A percentile compares a stretch with the other conserved stretches of the same genome.
These are phyloP conservation scores for Cartodere bifasciata DNA, from an alignment of 2,888 invertebrate genomes.

Conservation along the genomic window DNA sequence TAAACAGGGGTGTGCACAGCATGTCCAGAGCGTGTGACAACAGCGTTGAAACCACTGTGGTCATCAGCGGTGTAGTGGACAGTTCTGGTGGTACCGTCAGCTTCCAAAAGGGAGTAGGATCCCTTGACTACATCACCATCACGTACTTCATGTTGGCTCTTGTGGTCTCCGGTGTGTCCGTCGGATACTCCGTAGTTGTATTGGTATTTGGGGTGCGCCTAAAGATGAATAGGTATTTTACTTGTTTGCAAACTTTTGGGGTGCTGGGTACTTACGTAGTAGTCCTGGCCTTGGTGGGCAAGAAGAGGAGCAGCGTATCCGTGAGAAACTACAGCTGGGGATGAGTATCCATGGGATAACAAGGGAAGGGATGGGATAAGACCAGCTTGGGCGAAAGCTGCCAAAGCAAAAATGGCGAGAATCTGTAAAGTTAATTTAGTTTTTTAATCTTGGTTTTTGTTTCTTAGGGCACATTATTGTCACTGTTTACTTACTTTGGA, in stretches of 20 bases:
- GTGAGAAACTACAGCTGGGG: slow-evolving; percentile 3
- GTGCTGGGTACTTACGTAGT: background rate
- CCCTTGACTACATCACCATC: no score
- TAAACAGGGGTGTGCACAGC: slow-evolving; percentile 32
- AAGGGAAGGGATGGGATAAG: slow-evolving; percentile 3
- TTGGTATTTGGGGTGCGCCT: slow-evolving; percentile 10
- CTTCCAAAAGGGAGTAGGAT: slow-evolving; percentile 9
- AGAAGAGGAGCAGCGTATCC: slow-evolving; percentile 1
- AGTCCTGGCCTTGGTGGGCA: background rate
- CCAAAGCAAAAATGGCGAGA: background rate
- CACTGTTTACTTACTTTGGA: slow-evolving; percentile 1
- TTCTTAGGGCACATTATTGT: no score
- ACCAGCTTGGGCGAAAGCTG: background rate
- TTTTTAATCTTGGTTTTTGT: no score
- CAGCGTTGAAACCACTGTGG: no score
- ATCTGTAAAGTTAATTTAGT: background rate
- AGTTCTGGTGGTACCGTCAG: slow-evolving; percentile 9
- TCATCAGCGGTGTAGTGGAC: slow-evolving; percentile 39
- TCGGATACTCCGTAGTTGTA: slow-evolving; percentile 9
- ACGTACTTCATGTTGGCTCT: slow-evolving; percentile 9
- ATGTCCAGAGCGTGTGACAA: slow-evolving; percentile 32
- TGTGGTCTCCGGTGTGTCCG: slow-evolving; percentile 9
- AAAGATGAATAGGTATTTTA: background rate
- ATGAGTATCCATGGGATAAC: slow-evolving; percentile 1
- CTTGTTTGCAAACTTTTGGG: no score